Conservation (phyloP, 2,888 invertebrate genomes). For the Epinotia demarniana region DNA sequence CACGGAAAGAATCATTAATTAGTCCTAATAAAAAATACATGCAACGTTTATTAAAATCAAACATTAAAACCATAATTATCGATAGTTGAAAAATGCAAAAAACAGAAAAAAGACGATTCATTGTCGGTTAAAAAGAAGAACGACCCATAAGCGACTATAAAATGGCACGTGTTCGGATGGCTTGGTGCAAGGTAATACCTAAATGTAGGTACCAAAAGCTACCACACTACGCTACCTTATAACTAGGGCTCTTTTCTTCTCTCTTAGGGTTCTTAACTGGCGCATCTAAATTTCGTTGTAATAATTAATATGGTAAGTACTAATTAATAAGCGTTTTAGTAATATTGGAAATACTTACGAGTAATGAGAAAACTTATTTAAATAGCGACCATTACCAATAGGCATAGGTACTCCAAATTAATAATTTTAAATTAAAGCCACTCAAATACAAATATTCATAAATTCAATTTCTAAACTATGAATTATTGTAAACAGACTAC, state of each 20-base stretch:
- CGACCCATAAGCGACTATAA: conserved; percentile 61
- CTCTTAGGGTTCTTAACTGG: neutral
- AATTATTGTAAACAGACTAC: too few relatives aligned
- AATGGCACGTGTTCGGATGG: conserved; percentile 66
- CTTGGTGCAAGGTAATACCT: conserved; percentile 55
- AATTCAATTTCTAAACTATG: too few relatives aligned
- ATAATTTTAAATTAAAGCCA: too few relatives aligned
- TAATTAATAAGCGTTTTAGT: neutral
- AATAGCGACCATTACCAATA: neutral
- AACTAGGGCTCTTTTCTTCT: neutral
- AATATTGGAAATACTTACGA: neutral
- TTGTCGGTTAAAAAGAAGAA: too few relatives aligned
- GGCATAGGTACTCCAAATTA: too few relatives aligned
- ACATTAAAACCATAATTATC: too few relatives aligned
- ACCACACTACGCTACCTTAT: conserved; percentile 6
- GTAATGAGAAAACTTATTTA: neutral
- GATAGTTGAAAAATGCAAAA: too few relatives aligned
- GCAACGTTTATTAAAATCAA: too few relatives aligned
- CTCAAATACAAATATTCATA: too few relatives aligned
- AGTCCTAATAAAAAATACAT: too few relatives aligned
- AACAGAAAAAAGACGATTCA: too few relatives aligned
- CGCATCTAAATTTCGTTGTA: conserved; percentile 1
- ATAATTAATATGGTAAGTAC: neutral
- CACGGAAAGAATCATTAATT: too few relatives aligned
- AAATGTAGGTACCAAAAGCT: neutral